Evolutionary conservation across 2,888 invertebrate genomes (phyloP), one percentile per base, ranked within the genome.

Genomic region (Ophion costatus): DNA sequence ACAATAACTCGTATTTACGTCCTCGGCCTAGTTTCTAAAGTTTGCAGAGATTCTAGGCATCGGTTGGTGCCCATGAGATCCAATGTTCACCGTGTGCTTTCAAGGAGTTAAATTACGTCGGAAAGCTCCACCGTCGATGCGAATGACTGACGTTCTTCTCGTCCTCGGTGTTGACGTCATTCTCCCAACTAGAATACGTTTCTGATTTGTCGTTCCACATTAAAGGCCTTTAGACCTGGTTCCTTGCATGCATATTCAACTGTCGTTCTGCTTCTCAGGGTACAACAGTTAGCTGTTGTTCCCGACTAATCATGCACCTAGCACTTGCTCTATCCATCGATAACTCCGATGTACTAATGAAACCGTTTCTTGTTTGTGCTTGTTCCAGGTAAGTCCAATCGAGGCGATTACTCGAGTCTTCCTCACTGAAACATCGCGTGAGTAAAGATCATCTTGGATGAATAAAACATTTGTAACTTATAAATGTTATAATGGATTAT

Each of bases 1-100:
- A 88, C 88, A 88, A 87, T 88, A 87, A 88, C 88, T 88, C 87
- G 85, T 87, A 88, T 88, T 88, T 88, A 88, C 86, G 88, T 86
- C 79, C 83, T 87, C 88, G 88, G 86, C 87, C 88, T 87, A 88
- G 82, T 88, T 87, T 85, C 64, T 20, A 74, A 83, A 87, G 82
- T 81, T 88, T 80, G 70, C 79, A 42, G 63, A 45, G 66, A 70
- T 82, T 75, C 82, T n/a, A 79, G 75, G 82, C 78, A 82, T 78
- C 78, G 75, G 80, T 67, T 71, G 57, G 70, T 75, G 63, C 75
- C 80, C 71, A 59, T 70, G 83, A 84, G 82, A 83, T 80, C 77
- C 77, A 45, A 77, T 79, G 75, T 83, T 82, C 80, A 69, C 85
- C 22, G 79, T 59, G 64, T 63, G 76, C 79, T 82, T 85, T 59